Conservation (phyloP, 2,113 vertebrate species). For the Dolichotis patagonum region DNA sequence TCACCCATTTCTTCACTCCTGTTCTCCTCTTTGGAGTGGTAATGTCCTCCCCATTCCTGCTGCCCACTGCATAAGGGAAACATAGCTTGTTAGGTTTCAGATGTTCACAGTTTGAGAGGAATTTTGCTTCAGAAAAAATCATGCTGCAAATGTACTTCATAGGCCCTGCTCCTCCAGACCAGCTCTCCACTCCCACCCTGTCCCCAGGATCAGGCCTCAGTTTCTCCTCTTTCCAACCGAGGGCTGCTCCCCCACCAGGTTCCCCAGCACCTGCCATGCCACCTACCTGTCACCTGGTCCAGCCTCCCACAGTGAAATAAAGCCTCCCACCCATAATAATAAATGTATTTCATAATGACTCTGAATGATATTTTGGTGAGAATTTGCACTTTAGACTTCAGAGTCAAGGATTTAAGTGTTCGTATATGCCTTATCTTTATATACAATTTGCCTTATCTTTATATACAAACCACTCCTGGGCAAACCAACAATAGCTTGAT, state of each 20-base stretch:
- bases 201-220: neutral
- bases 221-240: neutral
- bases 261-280: neutral
- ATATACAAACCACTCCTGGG: neutral
- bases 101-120: neutral
- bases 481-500: neutral
- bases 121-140: neutral
- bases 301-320: constrained; percentile 72
- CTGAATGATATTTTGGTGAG: neutral
- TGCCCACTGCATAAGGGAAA: neutral
- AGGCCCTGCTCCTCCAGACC: constrained; percentile 42
- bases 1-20: neutral
- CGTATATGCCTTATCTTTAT: too few species aligned
- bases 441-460: neutral
- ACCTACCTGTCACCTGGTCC: constrained; percentile 49
- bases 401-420: neutral
- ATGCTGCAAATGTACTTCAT: neutral
- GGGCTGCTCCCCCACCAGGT: neutral
- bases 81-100: neutral
- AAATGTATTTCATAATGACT: too few species aligned
- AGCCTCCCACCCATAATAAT: neutral
- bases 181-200: neutral
- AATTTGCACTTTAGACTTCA: neutral
- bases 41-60: neutral
- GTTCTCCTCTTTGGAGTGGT: neutral